phyloP scores from a whole-genome alignment of 2,797 vertebrate genomes.

The Oreortyx pictus region DNA sequence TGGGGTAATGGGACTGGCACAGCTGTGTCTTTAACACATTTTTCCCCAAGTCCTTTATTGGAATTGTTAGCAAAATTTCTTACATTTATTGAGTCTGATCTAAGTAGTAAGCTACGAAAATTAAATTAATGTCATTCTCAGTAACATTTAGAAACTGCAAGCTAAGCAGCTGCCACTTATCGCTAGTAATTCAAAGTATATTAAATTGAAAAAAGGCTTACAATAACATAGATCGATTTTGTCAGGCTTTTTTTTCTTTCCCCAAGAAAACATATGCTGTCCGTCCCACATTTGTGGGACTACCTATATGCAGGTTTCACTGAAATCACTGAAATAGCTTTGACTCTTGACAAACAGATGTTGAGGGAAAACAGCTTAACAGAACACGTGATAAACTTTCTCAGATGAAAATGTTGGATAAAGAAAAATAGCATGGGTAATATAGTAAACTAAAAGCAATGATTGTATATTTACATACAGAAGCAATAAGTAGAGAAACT shows the following conservation, averaged over 20 bases:
- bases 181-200: neutral
- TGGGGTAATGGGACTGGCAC: fast-evolving
- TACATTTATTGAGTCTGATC: neutral
- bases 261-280: neutral
- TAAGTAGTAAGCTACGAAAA: constrained; percentile 12
- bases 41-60: neutral
- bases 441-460: fast-evolving
- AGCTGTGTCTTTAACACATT: neutral
- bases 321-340: neutral
- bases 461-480: neutral
- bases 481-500: neutral
- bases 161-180: constrained; percentile 43
- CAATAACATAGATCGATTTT: constrained; percentile 18
- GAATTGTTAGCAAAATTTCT: neutral
- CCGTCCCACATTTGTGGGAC: neutral
- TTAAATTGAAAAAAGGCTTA: neutral
- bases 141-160: constrained; percentile 39
- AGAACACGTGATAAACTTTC: neutral
- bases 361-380: neutral
- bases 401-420: neutral
- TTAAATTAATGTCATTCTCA: constrained; percentile 43
- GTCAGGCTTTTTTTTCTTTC: neutral
- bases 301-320: neutral
- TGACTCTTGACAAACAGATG: constrained; percentile 8
- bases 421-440: neutral